A percentile compares a stretch with the other conserved stretches of the same genome.
phyloP scores from a whole-genome alignment of 2,888 invertebrate genomes.

The Chrysolina americana region DNA sequence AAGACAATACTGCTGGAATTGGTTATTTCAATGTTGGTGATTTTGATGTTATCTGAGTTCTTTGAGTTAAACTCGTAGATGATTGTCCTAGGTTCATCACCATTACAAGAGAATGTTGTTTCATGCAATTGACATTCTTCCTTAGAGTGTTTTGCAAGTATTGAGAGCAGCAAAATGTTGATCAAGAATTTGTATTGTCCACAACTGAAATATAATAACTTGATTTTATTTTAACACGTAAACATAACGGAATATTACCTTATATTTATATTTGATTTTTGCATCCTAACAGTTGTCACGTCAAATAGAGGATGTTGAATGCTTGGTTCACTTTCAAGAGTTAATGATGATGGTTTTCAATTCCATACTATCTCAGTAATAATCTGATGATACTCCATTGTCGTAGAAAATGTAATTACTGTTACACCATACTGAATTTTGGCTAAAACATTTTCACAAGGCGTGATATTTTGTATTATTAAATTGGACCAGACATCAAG shows the following conservation, averaged over 20 bases:
- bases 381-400: neutral
- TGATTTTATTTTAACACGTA: neutral
- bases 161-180: neutral
- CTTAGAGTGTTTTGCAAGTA: neutral
- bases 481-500: too few species aligned
- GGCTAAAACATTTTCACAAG: too few species aligned
- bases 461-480: too few species aligned
- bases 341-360: neutral
- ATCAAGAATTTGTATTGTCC: too few species aligned
- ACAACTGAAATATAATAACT: neutral
- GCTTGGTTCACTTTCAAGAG: neutral
- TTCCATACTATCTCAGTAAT: neutral
- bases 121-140: constrained; percentile 11
- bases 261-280: neutral
- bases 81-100: constrained; percentile 5
- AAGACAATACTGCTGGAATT: neutral
- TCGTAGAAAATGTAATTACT: neutral
- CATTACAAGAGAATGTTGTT: constrained; percentile 7
- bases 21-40: constrained; percentile 14
- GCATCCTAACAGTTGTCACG: neutral
- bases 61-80: constrained; percentile 25
- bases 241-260: neutral
- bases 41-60: constrained; percentile 7
- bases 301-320: neutral
- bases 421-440: too few species aligned